A percentile compares a stretch with the other conserved stretches of the same genome.
Conservation (phyloP, 2,888 invertebrate genomes). For the Cheilosia urbana region DNA sequence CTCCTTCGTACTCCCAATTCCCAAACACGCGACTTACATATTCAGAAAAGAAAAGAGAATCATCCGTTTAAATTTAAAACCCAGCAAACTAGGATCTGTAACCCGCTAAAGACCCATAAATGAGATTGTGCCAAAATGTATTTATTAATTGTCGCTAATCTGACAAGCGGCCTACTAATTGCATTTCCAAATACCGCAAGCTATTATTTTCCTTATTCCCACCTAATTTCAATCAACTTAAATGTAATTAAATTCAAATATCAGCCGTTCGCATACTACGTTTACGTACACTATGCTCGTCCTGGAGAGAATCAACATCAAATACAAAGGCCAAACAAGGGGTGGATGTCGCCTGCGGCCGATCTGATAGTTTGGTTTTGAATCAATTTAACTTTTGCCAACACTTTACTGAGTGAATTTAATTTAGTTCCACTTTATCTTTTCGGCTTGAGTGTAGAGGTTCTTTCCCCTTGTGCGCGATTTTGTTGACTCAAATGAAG, state of each 20-base stretch:
- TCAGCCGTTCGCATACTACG: conserved; percentile 21
- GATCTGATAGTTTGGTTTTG: conserved; percentile 59
- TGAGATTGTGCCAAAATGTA: neutral
- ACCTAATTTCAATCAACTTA: conserved; percentile 60
- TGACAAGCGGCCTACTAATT: conserved; percentile 33
- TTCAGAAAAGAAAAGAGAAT: too few species aligned
- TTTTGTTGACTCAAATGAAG: conserved; percentile 42
- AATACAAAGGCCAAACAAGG: conserved; percentile 26
- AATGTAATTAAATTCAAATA: conserved; percentile 58
- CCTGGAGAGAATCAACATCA: conserved; percentile 23
- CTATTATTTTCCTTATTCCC: conserved; percentile 53
- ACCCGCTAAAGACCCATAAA: too few species aligned
- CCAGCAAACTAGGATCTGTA: fast-evolving
- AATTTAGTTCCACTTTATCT: conserved; percentile 57
- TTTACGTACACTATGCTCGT: neutral
- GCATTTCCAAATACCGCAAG: conserved; percentile 33
- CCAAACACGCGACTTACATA: too few species aligned
- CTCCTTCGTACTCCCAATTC: too few species aligned
- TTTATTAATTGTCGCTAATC: conserved; percentile 49
- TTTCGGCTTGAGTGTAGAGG: conserved; percentile 26
- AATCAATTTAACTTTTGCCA: conserved; percentile 53
- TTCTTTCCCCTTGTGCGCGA: conserved; percentile 17
- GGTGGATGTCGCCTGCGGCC: conserved; percentile 3
- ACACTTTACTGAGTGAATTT: conserved; percentile 42
- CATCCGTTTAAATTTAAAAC: too few species aligned